Base-by-base conservation (phyloP, 1,140 invertebrate species). In the Drosophila ironensis region DNA sequence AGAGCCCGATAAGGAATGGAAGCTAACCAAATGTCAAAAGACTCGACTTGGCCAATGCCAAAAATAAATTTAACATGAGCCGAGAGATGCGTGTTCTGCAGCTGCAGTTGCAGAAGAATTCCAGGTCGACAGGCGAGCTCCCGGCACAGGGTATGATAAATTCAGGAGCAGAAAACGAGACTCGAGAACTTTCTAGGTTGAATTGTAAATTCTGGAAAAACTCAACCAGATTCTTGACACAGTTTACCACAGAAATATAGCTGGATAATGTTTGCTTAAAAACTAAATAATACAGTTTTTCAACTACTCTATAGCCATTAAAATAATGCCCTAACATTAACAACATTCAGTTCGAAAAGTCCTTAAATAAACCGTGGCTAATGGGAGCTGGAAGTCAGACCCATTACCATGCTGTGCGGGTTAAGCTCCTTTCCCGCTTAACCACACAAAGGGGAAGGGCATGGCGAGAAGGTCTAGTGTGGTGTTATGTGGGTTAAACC, bases 11-110 rank as follows among this genome's bases (percentile, higher is more conserved):
- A 66, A 66, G 59, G 44, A 51, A 52, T 24, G 37, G 19, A 24
- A 41, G 20, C 37, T 57, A 57, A 57, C 37, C 56, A 25, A 60
- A 60, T 60, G 56, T 57, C 56, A 60, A 57, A 44, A 57, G 56
- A 63, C 42, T 61, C 27, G 42, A 64, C 45, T 66, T 66, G 42
- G 41, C 20, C 11, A 19, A 11, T n/a, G 37, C 6, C 37, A 25
- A 60, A 56, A 60, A 57, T 60, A 59, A 24, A 60, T 60, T 60
- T 60, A 60, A 56, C 37, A 60, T 54, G 25, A 56, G 37, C 19
- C 16, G 56, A 22, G 7, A 22, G 14, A 41, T 53, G 48, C 48
- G 35, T 30, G 14, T n/a, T 16, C 16, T 12, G 35, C 20, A 27
- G 20, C 11, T 12, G 6, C 4, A 12, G 12, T 33, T 3, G n/a